These are phyloP conservation scores for Gobiocypris rarus DNA, from an alignment of 2,113 vertebrate genomes.

Conservation along the genomic window DNA sequence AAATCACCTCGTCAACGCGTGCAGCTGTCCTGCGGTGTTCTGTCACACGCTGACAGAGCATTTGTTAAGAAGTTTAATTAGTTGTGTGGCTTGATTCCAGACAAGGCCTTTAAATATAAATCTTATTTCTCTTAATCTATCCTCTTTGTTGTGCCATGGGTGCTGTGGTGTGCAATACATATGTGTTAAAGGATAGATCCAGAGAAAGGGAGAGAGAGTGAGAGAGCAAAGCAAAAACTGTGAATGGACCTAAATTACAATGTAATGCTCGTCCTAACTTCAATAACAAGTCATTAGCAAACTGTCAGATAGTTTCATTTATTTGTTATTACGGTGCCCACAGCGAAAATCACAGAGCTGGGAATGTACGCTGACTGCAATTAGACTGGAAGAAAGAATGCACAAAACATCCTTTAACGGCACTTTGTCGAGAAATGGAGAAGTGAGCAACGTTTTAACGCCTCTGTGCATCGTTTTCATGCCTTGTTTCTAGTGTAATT, in stretches of 20 bases:
- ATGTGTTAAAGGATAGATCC: slow-evolving; percentile 53
- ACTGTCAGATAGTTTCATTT: slow-evolving; percentile 84
- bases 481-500: slow-evolving; percentile 48
- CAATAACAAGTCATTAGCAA: slow-evolving; percentile 87
- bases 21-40: slow-evolving; percentile 66
- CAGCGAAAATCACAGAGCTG: slow-evolving; percentile 66
- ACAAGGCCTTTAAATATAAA: slow-evolving; percentile 79
- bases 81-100: slow-evolving; percentile 72
- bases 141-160: slow-evolving; percentile 2
- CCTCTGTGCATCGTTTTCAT: slow-evolving; percentile 48
- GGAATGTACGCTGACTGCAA: slow-evolving; percentile 54
- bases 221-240: slow-evolving; percentile 77
- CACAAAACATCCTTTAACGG: slow-evolving; percentile 54
- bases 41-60: slow-evolving; percentile 75
- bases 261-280: slow-evolving; percentile 76
- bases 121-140: slow-evolving; percentile 56
- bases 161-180: slow-evolving; percentile 42
- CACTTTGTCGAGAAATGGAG: slow-evolving; percentile 53
- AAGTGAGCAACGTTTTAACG: slow-evolving; percentile 52
- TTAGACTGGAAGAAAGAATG: slow-evolving; percentile 64
- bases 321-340: slow-evolving; percentile 67
- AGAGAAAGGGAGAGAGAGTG: slow-evolving; percentile 42
- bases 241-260: slow-evolving; percentile 82
- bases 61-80: slow-evolving; percentile 88
- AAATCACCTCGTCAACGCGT: slow-evolving; percentile 68